Evolutionary conservation across 2,797 vertebrate species (phyloP).

Genomic region (Betta splendens): DNA sequence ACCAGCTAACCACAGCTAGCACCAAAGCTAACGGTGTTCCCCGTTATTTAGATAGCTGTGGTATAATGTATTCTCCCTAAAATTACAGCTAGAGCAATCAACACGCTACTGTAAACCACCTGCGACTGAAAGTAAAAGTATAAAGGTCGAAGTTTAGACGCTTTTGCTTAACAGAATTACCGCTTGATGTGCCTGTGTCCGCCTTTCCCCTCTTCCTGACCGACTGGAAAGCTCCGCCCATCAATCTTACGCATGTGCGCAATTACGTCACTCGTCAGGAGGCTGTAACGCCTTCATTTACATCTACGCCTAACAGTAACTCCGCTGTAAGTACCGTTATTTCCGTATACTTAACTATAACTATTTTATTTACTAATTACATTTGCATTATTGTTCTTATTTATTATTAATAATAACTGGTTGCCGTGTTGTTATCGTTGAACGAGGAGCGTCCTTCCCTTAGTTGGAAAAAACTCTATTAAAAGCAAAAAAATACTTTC

Average conservation of each 20-base stretch:
- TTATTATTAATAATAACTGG: no score
- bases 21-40: slow-evolving; percentile 49
- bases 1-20: slow-evolving; percentile 64
- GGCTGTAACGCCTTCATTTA: background rate
- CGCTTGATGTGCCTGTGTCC: slow-evolving; percentile 75
- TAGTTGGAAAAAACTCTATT: no score
- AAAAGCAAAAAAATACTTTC: no score
- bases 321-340: no score
- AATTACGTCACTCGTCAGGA: slow-evolving; percentile 14
- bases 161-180: slow-evolving; percentile 52
- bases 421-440: no score
- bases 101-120: background rate
- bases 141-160: slow-evolving; percentile 32
- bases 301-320: background rate
- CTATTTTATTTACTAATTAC: no score
- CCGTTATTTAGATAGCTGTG: slow-evolving; percentile 17
- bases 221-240: slow-evolving; percentile 72
- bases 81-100: background rate
- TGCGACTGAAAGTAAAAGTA: background rate
- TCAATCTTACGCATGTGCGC: slow-evolving; percentile 51
- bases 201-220: slow-evolving; percentile 80
- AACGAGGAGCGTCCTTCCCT: no score
- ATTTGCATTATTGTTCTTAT: no score
- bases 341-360: background rate
- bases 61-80: slow-evolving; percentile 7